Conservation (phyloP, 2,888 invertebrate species). For the Eudemis profundana region DNA sequence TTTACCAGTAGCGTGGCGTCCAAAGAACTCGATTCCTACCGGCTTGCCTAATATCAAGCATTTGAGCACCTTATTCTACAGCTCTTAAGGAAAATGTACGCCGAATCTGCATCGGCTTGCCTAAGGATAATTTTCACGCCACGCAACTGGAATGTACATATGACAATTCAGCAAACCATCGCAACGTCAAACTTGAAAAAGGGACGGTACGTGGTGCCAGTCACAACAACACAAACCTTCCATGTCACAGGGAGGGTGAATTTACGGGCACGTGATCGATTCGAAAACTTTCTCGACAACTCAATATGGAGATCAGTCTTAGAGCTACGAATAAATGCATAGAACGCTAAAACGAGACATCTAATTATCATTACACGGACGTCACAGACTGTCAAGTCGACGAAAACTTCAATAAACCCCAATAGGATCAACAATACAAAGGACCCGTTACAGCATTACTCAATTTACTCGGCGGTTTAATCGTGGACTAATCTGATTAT, state of each 20-base stretch:
- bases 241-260: constrained; percentile 17
- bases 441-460: constrained; percentile 36
- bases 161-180: constrained; percentile 9
- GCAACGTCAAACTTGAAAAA: not conserved
- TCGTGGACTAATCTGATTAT: constrained; percentile 58
- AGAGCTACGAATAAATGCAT: not conserved
- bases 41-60: too few relatives aligned
- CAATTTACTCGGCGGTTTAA: constrained; percentile 30
- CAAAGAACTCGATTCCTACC: too few relatives aligned
- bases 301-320: constrained; percentile 9
- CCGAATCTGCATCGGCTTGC: too few relatives aligned
- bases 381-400: not conserved
- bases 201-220: not conserved
- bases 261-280: constrained; percentile 33
- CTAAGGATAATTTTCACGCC: too few relatives aligned
- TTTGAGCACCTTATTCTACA: too few relatives aligned
- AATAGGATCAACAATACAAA: constrained; percentile 30
- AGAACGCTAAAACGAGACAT: not conserved
- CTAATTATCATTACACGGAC: not conserved
- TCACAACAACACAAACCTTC: constrained; percentile 9
- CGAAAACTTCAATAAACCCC: constrained; percentile 10
- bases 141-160: not conserved
- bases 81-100: too few relatives aligned
- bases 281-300: constrained; percentile 12
- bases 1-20: too few relatives aligned